Evolutionary conservation across 2,797 vertebrate genomes (phyloP), one percentile per base, ranked within the genome.

Genomic region (Parotocinclus haroldoi): DNA sequence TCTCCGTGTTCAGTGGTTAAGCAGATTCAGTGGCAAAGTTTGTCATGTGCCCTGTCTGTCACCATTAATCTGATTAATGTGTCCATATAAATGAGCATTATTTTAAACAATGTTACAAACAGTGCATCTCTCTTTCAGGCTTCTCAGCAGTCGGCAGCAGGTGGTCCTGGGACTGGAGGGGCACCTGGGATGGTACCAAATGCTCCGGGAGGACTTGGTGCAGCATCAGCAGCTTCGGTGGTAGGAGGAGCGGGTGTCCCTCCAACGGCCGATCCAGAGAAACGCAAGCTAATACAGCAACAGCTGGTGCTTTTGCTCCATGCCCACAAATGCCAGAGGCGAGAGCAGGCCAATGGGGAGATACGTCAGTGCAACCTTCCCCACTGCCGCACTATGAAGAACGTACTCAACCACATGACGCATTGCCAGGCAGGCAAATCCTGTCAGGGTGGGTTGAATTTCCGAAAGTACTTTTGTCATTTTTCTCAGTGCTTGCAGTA

Each of bases 381-480:
- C 37, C 96, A 99, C 63, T 99, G 96, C 64, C 93, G 96, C 49
- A 99, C 96, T 12, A 99, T 99, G 96, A 99, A 99, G 91, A 99
- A 99, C 69, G 96, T 99, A 81, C 90, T 99, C 18, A 99, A 99
- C 84, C 96, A 99, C 82, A 99, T 98, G 96, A 99, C 96, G 3
- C 96, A 99, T 81, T 99, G 96, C 83, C 96, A 99, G 87, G 95
- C 96, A 73, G 96, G 96, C 88, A 99, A 98, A 79, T 96, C 95
- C 69, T 99, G 96, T 88, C 96, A 98, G 82, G 96, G 96, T 99
- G 71, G 87, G 91, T 81, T 42, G 10, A 11, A 42, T 3, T 42
- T 42, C 8, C 38, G 5, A 5, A 40, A 40, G 38, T n/a, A 40
- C 38, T 40, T 40, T 5, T 40, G 38, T 40, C 5, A 40, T 9